Base-by-base conservation (phyloP, 2,113 vertebrate species). In the Chamaetylas fuelleborni region DNA sequence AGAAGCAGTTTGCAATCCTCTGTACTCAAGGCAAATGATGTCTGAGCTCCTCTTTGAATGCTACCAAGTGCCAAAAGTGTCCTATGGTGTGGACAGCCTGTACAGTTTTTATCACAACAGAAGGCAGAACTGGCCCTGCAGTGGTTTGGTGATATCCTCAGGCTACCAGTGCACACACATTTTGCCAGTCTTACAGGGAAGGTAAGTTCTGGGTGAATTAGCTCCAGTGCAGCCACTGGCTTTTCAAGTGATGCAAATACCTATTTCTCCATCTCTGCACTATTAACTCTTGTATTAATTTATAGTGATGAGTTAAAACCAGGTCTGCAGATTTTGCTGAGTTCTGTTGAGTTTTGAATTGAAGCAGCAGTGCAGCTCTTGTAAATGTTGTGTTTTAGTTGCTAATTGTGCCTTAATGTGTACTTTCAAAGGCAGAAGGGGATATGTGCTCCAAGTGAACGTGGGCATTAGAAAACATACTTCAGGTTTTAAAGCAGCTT, bases 161-260 rank as follows among this genome's bases (percentile, higher is more conserved):
- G 99, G 99, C 31, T 99, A 99, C 93, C 98, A 99, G 93, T 99
- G 99, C 81, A 99, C 99, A 0, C 99, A 99, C 83, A 97, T 99
- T 87, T 97, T 99, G 88, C 99, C 99, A 1, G 92, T 99, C n/a
- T 88, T 99, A 66, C 98, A 99, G 20, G 99, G 99, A 92, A 99
- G 99, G 99, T 99, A 79, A 98, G 98, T 89, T 88, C 67, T 38
- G 14, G 10, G 11, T 58, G 22, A 33, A 14, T 28, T 3, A 10
- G 54, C 14, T 22, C 5, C 0, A 0, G 6, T 29, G 23, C 71
- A 83, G n/a, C 33, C 28, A 10, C 14, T 62, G 66, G 22, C 31
- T 77, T 36, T 43, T 31, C 51, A 45, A n/a, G 33, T 23, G 38
- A 19, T 71, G 26, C 28, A 78, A 16, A 51, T 40, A 51, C 6